These are phyloP conservation scores for Galerucella nymphaeae DNA, from an alignment of 2,888 invertebrate genomes.

Conservation along the genomic window DNA sequence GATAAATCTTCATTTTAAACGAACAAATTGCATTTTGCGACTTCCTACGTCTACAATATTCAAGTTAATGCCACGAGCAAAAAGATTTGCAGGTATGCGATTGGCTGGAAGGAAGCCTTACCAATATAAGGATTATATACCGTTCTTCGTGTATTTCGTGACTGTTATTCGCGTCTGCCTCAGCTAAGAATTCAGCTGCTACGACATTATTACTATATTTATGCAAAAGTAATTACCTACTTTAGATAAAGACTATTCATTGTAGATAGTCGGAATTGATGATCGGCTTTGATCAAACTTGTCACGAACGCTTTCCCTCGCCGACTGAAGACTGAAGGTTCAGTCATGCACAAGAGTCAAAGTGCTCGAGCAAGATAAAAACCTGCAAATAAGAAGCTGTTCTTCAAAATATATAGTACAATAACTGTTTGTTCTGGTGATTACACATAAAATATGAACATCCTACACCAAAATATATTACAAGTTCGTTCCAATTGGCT, in stretches of 20 bases:
- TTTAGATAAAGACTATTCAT: not conserved
- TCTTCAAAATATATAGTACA: too few relatives aligned
- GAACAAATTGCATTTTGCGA: slow-evolving; percentile 32
- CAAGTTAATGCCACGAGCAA: not conserved
- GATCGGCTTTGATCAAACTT: not conserved
- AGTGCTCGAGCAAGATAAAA: too few relatives aligned
- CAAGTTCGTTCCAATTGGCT: too few relatives aligned
- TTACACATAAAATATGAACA: too few relatives aligned
- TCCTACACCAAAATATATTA: too few relatives aligned
- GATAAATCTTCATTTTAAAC: slow-evolving; percentile 28
- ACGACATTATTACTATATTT: not conserved
- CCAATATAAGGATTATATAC: not conserved
- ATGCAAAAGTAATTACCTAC: not conserved
- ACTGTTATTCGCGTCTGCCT: not conserved
- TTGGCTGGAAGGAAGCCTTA: too few relatives aligned
- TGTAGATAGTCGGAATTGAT: not conserved
- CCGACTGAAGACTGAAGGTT: not conserved
- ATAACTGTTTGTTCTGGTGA: too few relatives aligned
- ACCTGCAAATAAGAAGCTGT: too few relatives aligned
- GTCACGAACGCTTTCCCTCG: not conserved
- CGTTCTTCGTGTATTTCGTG: not conserved
- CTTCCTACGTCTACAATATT: slow-evolving; percentile 32
- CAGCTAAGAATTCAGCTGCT: not conserved
- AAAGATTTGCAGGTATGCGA: too few relatives aligned
- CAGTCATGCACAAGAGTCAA: too few relatives aligned